A percentile compares a stretch with the other conserved stretches of the same genome.
These are phyloP conservation scores for Dyspetes luteomarginatus DNA, from an alignment of 2,888 invertebrate genomes.

Conservation along the genomic window DNA sequence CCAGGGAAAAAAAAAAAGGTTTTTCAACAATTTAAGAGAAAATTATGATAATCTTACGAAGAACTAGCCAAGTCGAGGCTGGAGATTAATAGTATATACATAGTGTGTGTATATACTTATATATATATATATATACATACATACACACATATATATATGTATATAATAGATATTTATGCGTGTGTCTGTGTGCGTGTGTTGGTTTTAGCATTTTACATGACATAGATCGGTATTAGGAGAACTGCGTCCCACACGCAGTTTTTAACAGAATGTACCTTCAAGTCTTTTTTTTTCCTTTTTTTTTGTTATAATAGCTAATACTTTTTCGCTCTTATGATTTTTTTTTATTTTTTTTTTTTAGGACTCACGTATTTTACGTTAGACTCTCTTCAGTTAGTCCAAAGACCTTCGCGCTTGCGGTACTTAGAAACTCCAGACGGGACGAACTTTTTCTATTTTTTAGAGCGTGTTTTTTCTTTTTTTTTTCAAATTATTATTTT, in stretches of 20 bases:
- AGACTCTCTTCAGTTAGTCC: slow-evolving; percentile 66
- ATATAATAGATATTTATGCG: too few species aligned
- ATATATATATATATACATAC: slow-evolving; percentile 7
- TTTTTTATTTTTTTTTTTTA: slow-evolving; percentile 19
- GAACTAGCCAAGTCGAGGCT: slow-evolving; percentile 63
- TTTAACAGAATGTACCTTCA: slow-evolving; percentile 60
- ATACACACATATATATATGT: too few species aligned
- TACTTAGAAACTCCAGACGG: slow-evolving; percentile 56
- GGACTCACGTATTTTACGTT: slow-evolving; percentile 11
- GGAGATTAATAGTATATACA: slow-evolving; percentile 43
- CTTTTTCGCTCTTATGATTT: slow-evolving; percentile 6
- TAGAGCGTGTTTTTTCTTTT: too few species aligned
- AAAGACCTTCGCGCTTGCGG: slow-evolving; percentile 65
- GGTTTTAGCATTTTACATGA: slow-evolving; percentile 36
- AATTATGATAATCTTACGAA: slow-evolving; percentile 5
- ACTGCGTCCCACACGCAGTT: slow-evolving; percentile 22
- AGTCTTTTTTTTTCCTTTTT: slow-evolving; percentile 27
- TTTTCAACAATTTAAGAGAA: not conserved
- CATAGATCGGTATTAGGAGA: slow-evolving; percentile 58
- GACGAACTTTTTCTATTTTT: too few species aligned
- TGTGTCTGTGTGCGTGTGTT: slow-evolving; percentile 27
- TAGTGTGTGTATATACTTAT: slow-evolving; percentile 6
- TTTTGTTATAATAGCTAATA: slow-evolving; percentile 17
- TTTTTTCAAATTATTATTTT: slow-evolving; percentile 3
- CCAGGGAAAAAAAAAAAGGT: not conserved